Evolutionary conservation across 2,888 invertebrate species (phyloP).

Genomic region (Eristalis pertinax): DNA sequence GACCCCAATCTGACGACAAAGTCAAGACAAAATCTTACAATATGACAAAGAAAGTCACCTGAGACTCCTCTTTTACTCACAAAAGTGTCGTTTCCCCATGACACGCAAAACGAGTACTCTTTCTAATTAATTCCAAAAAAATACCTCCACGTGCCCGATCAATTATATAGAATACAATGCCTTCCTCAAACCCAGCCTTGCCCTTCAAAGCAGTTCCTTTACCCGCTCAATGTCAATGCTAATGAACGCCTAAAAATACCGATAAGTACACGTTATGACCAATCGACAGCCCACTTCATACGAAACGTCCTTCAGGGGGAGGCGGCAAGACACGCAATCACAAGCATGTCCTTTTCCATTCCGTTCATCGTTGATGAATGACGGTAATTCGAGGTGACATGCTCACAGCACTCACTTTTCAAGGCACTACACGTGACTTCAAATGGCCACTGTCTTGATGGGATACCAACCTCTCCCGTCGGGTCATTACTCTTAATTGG

Average conservation of each 20-base stretch:
- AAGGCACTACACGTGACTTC: background rate
- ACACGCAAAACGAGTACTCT: background rate
- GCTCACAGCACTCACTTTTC: slow-evolving; percentile 1
- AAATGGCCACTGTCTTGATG: background rate
- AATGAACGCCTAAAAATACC: slow-evolving; percentile 23
- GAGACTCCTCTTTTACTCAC: background rate
- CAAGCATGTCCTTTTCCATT: background rate
- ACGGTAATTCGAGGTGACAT: background rate
- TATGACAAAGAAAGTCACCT: background rate
- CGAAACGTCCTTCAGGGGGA: background rate
- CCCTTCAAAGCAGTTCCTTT: background rate
- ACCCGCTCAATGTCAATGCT: slow-evolving; percentile 42
- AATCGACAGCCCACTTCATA: slow-evolving; percentile 12
- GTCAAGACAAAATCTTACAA: no score
- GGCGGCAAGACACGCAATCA: slow-evolving; percentile 1
- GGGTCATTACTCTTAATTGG: background rate
- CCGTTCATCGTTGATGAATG: background rate
- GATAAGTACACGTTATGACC: slow-evolving; percentile 3
- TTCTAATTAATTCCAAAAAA: background rate
- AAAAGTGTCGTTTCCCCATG: background rate
- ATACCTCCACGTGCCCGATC: background rate
- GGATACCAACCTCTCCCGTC: background rate
- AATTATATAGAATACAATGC: background rate
- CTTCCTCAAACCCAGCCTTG: background rate
- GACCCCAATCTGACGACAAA: no score